Evolutionary conservation across 2,888 invertebrate species (phyloP).

Genomic region (Osmoderma eremita): DNA sequence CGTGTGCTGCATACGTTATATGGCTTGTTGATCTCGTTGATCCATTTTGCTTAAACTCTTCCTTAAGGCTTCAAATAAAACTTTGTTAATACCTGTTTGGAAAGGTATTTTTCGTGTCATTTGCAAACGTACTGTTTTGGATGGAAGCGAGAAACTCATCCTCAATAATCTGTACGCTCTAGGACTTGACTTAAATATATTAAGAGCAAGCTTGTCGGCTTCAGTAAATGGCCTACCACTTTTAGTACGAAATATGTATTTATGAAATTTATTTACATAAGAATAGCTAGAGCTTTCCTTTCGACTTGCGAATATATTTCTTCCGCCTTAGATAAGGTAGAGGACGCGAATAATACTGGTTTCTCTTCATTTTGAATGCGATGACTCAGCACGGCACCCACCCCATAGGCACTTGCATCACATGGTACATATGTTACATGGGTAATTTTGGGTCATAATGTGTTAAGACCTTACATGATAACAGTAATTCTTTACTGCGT

Average conservation of each 20-base stretch:
- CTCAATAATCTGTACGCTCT: not conserved
- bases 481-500: constrained; percentile 44
- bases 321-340: constrained; percentile 53
- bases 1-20: too few relatives aligned
- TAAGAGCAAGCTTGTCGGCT: not conserved
- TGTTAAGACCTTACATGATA: constrained; percentile 43
- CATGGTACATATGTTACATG: constrained; percentile 50
- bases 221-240: not conserved
- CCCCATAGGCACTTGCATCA: constrained; percentile 52
- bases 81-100: too few relatives aligned
- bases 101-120: too few relatives aligned
- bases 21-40: too few relatives aligned
- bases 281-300: constrained; percentile 56
- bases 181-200: not conserved
- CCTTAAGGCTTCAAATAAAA: too few relatives aligned
- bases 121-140: not conserved
- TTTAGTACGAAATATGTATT: constrained; percentile 50
- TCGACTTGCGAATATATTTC: constrained; percentile 54
- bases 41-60: too few relatives aligned
- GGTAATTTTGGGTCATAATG: constrained; percentile 47
- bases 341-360: constrained; percentile 53
- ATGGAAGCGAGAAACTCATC: not conserved
- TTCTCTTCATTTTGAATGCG: constrained; percentile 50
- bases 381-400: constrained; percentile 53
- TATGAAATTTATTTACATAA: constrained; percentile 55